These are phyloP conservation scores for Pristionchus mayeri DNA, from an alignment of 2,888 invertebrate species.

Conservation along the genomic window DNA sequence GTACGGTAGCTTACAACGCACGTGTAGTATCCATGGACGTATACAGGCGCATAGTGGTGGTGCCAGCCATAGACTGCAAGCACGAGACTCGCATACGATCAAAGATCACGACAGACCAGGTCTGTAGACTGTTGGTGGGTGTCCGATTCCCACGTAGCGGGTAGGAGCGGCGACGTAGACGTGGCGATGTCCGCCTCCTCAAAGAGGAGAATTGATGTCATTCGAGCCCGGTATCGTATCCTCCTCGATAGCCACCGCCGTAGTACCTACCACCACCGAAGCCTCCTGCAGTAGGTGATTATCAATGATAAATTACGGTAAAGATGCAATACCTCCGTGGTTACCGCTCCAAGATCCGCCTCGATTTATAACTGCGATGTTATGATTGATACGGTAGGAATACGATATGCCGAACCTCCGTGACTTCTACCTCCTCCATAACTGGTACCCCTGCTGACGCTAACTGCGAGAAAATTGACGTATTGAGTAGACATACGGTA, in stretches of 20 bases:
- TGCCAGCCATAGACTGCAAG: not conserved
- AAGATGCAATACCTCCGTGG: no score
- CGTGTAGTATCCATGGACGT: not conserved
- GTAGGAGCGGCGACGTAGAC: no score
- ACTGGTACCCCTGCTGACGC: not conserved
- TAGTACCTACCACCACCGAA: not conserved
- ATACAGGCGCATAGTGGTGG: constrained; percentile 6
- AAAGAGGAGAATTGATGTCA: not conserved
- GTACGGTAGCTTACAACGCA: not conserved
- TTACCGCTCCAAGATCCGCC: no score
- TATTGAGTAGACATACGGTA: not conserved
- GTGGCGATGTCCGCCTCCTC: not conserved
- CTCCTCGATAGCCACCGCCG: not conserved
- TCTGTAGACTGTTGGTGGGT: not conserved
- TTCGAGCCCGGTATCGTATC: not conserved
- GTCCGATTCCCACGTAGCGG: not conserved
- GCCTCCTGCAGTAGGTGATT: no score
- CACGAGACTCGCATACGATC: not conserved
- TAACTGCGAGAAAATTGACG: not conserved
- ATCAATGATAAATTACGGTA: no score
- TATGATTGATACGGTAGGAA: not conserved
- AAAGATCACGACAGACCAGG: not conserved
- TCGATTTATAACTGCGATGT: not conserved
- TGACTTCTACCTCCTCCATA: no score
- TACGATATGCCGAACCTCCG: not conserved